A percentile compares a stretch with the other conserved stretches of the same genome.
Conservation (phyloP, 2,888 invertebrate genomes). For the Allacma fusca region DNA sequence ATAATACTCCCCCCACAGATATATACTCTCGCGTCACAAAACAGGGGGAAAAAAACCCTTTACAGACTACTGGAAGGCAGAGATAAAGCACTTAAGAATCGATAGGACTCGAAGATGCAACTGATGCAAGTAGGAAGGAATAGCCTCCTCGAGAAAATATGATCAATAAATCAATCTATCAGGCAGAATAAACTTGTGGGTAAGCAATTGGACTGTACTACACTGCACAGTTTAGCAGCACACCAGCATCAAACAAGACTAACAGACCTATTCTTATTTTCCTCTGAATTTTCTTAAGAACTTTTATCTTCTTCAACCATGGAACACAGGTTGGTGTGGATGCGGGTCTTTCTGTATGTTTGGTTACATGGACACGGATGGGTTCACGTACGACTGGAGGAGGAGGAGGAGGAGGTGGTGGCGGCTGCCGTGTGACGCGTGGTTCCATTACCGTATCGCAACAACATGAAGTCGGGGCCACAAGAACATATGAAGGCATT, state of each 20-base stretch:
- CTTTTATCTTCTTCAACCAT: conserved; percentile 78
- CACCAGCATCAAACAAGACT: conserved; percentile 2
- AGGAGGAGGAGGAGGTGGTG: conserved; percentile 25
- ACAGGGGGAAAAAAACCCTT: background rate
- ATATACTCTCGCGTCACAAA: background rate
- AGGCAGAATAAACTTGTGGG: background rate
- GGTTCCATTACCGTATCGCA: conserved; percentile 24
- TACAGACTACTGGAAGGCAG: background rate
- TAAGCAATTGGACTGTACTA: background rate
- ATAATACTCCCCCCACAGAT: background rate
- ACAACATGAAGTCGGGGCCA: conserved; percentile 33
- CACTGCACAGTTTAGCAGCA: background rate
- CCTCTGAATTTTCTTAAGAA: conserved; percentile 86
- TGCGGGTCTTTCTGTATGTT: conserved; percentile 38
- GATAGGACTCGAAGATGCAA: conserved; percentile 26
- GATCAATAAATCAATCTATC: conserved; percentile 36
- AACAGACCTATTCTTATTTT: conserved; percentile 85
- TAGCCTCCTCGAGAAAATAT: conserved; percentile 33
- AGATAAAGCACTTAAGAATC: conserved; percentile 27
- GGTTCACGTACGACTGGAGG: conserved; percentile 18
- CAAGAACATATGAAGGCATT: conserved; percentile 21
- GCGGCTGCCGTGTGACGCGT: conserved; percentile 20
- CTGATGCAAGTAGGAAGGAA: conserved; percentile 25
- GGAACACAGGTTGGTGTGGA: conserved; percentile 59
- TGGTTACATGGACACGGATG: conserved; percentile 37